These are phyloP conservation scores for Nothocercus nigrocapillus DNA, from an alignment of 2,113 vertebrate species.

Conservation along the genomic window DNA sequence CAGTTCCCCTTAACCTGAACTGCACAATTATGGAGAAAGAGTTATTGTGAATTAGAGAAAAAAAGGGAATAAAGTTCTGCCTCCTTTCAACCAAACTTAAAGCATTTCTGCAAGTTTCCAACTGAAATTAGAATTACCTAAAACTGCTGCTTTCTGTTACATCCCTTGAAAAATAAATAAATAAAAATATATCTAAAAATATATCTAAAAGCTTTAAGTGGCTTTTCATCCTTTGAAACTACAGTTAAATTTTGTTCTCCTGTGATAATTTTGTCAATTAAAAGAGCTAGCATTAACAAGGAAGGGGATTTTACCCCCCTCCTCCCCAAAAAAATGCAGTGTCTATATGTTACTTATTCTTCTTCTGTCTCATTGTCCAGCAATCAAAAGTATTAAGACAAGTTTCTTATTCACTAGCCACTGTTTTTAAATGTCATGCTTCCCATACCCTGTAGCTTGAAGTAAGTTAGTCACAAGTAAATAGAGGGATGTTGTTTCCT, in stretches of 20 bases:
- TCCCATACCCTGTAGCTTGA: not conserved
- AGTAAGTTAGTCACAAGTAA: not conserved
- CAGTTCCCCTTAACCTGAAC: not conserved
- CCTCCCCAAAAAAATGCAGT: not conserved
- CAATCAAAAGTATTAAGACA: not conserved
- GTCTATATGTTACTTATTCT: not conserved
- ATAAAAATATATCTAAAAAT: not conserved
- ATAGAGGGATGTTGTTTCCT: not conserved
- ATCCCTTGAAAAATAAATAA: not conserved
- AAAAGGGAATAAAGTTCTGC: not conserved
- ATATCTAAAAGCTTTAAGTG: not conserved
- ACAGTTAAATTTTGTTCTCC: not conserved
- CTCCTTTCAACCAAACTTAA: not conserved
- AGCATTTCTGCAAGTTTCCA: not conserved
- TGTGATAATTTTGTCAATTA: not conserved
- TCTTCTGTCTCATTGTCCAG: not conserved
- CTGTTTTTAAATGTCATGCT: not conserved
- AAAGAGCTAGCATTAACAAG: not conserved
- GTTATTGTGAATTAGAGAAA: not conserved
- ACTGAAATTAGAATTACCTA: not conserved
- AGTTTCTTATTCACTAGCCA: not conserved
- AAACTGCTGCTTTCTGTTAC: not conserved
- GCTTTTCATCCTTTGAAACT: not conserved
- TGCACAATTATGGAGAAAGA: not conserved
- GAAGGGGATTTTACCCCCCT: not conserved